These are phyloP conservation scores for Drosophila kambysellisi DNA, from an alignment of 2,888 invertebrate species.

Conservation along the genomic window DNA sequence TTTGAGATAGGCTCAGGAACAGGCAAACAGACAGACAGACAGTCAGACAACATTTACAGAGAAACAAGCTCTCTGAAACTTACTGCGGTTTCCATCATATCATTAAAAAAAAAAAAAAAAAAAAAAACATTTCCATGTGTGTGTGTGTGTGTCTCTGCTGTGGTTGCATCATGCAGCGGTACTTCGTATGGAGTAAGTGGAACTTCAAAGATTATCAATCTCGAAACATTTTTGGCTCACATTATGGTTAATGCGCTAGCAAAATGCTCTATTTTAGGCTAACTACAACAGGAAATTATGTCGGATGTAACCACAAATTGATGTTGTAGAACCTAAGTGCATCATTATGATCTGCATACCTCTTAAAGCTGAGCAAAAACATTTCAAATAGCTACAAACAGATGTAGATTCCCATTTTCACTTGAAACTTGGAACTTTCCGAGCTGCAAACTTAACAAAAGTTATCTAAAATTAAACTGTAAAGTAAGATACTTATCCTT, in stretches of 20 bases:
- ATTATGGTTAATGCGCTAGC: slow-evolving; percentile 14
- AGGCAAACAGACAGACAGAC: neutral
- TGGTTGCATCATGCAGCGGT: slow-evolving; percentile 36
- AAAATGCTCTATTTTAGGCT: slow-evolving; percentile 29
- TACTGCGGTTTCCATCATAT: slow-evolving; percentile 34
- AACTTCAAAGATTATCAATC: slow-evolving; percentile 25
- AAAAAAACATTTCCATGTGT: neutral
- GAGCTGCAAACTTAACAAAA: neutral
- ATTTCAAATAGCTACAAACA: neutral
- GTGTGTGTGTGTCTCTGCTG: slow-evolving; percentile 5
- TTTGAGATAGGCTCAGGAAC: slow-evolving; percentile 45
- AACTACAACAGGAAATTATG: slow-evolving; percentile 10
- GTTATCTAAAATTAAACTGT: neutral
- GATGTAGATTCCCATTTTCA: neutral
- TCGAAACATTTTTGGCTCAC: slow-evolving; percentile 13
- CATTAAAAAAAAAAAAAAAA: neutral
- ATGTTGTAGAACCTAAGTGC: neutral
- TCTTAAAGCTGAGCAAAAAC: neutral
- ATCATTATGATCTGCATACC: neutral
- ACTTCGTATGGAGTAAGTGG: slow-evolving; percentile 16
- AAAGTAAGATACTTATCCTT: neutral
- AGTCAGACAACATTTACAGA: slow-evolving; percentile 11
- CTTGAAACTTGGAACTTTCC: neutral
- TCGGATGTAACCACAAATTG: slow-evolving; percentile 14
- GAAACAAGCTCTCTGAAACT: slow-evolving; percentile 38